phyloP scores from a whole-genome alignment of 2,113 vertebrate genomes.

The Odobenus rosmarus region DNA sequence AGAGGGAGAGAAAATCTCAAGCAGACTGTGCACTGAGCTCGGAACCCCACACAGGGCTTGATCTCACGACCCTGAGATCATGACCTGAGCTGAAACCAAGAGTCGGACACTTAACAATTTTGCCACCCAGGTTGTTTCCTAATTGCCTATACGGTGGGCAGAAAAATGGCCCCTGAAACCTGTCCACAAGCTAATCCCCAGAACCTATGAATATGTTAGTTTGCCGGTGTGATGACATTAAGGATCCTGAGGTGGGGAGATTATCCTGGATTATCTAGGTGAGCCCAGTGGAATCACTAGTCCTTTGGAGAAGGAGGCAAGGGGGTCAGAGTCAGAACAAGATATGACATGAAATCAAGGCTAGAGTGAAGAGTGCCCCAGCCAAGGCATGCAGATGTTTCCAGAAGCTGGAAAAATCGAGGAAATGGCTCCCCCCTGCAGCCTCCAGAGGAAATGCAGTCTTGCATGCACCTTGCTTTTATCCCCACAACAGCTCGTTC shows the following conservation, averaged over 20 bases:
- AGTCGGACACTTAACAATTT: neutral
- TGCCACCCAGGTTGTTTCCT: neutral
- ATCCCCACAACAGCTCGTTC: neutral
- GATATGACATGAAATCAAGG: neutral
- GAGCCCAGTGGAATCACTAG: fast-evolving
- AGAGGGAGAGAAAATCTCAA: neutral
- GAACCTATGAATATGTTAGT: neutral
- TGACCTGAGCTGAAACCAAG: neutral
- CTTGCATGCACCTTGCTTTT: neutral
- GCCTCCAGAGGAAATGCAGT: neutral
- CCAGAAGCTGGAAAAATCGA: neutral
- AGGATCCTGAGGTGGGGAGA: neutral
- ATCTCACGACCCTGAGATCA: neutral
- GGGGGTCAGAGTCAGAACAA: neutral
- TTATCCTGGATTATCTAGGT: neutral
- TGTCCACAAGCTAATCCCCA: neutral
- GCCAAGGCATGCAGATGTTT: neutral
- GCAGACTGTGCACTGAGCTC: neutral
- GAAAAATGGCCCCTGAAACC: neutral
- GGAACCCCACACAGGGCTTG: neutral
- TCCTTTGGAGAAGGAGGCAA: neutral
- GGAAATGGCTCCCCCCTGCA: neutral
- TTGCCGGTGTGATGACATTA: neutral
- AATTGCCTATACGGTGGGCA: neutral
- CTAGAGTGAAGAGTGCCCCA: no score